These are phyloP conservation scores for Hapalemur alaotrensis DNA, from an alignment of 2,797 vertebrate genomes.

Conservation along the genomic window DNA sequence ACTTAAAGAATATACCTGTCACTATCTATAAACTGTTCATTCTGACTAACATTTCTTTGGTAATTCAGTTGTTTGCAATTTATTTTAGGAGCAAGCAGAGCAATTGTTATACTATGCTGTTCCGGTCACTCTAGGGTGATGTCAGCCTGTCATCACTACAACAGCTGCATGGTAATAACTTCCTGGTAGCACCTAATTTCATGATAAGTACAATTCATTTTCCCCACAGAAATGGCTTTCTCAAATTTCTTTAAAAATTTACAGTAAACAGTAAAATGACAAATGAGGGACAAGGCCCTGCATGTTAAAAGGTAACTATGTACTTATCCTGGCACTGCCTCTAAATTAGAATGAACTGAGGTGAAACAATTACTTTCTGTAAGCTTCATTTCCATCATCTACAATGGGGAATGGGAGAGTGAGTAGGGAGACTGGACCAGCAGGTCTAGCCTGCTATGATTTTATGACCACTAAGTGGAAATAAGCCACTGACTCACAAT, in stretches of 20 bases:
- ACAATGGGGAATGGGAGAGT: neutral
- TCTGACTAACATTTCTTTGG: neutral
- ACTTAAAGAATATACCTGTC: neutral
- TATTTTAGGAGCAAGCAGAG: constrained; percentile 56
- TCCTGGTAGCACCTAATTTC: constrained; percentile 44
- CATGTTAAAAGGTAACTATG: neutral
- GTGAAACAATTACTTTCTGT: neutral
- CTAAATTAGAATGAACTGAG: neutral
- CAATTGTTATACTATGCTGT: constrained; percentile 35
- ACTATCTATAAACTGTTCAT: constrained; percentile 16
- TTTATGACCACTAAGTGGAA: constrained; percentile 7
- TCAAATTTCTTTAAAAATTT: constrained; percentile 48
- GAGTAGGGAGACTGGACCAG: neutral
- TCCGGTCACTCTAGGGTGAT: constrained; percentile 36
- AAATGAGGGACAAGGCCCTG: neutral
- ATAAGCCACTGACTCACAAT: neutral
- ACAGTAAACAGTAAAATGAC: constrained; percentile 32
- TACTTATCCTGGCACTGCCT: neutral
- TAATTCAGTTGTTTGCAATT: constrained; percentile 51
- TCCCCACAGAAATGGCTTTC: neutral
- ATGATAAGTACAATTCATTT: constrained; percentile 12
- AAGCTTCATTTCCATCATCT: constrained; percentile 15
- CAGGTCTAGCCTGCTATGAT: neutral
- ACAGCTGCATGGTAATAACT: constrained; percentile 58
- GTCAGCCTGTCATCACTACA: constrained; percentile 53